Percentiles rank a stretch among this genome's conserved stretches.
These are phyloP conservation scores for Drosophila emarginata DNA, from an alignment of 2,888 invertebrate genomes.

Conservation along the genomic window DNA sequence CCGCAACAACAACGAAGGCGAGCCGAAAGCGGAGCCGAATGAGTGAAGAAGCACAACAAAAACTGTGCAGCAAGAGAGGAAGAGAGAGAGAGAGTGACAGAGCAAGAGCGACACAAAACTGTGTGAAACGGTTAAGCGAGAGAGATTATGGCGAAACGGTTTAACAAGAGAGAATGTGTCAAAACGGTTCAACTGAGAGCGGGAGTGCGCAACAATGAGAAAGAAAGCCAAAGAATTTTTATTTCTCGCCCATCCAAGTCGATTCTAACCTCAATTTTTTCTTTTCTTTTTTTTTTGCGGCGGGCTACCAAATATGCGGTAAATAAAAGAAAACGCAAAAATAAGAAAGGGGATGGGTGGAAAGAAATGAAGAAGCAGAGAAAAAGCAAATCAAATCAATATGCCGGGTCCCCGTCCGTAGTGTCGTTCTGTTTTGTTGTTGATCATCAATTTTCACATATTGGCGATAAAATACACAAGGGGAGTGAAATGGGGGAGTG, in stretches of 20 bases:
- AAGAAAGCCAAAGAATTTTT: conserved; percentile 19
- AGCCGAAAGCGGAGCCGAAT: conserved; percentile 8
- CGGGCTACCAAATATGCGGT: conserved; percentile 44
- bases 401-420: conserved; percentile 23
- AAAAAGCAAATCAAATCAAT: conserved; percentile 13
- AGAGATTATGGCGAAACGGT: conserved; percentile 61
- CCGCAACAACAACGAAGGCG: conserved; percentile 35
- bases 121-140: conserved; percentile 69
- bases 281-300: conserved; percentile 21
- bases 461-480: conserved; percentile 25
- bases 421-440: conserved; percentile 19
- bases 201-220: conserved; percentile 32
- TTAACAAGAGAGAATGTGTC: conserved; percentile 33
- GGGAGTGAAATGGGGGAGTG: not conserved
- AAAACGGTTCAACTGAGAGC: conserved; percentile 11
- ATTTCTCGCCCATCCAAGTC: conserved; percentile 52
- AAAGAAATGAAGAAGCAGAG: conserved; percentile 19
- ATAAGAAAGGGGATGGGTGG: conserved; percentile 19
- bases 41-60: conserved; percentile 29
- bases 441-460: conserved; percentile 37
- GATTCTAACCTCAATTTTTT: conserved; percentile 67
- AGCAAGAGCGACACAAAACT: conserved; percentile 58
- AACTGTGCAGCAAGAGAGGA: conserved; percentile 43
- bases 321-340: conserved; percentile 41
- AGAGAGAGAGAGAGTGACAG: conserved; percentile 22